phyloP scores from a whole-genome alignment of 1,140 invertebrate genomes.

The Vollenhovia emeryi region DNA sequence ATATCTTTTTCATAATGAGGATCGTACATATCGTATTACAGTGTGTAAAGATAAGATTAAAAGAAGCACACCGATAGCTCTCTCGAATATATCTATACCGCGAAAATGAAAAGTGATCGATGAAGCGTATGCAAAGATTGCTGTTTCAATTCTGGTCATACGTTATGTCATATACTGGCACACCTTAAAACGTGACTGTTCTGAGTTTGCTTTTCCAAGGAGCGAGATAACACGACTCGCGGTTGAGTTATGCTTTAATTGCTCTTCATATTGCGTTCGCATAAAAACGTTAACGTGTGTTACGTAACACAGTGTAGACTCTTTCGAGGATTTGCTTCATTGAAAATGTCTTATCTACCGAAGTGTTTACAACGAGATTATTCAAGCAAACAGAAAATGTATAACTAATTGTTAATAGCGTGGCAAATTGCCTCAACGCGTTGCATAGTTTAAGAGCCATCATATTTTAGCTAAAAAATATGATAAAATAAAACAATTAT shows the following conservation, averaged over 20 bases:
- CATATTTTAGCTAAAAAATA: background rate
- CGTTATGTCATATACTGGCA: background rate
- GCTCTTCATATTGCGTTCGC: background rate
- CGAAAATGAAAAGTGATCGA: conserved; percentile 7
- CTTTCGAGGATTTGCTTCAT: conserved; percentile 2
- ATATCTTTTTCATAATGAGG: background rate
- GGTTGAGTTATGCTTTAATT: background rate
- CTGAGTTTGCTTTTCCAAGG: background rate
- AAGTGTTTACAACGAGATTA: conserved; percentile 19
- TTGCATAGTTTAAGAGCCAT: no score
- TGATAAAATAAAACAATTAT: background rate
- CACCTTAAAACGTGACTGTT: conserved; percentile 8
- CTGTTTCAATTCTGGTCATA: background rate
- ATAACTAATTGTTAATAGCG: background rate
- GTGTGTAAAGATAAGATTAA: background rate
- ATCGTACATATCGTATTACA: background rate
- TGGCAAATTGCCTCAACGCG: background rate
- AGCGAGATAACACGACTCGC: conserved; percentile 2
- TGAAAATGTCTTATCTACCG: conserved; percentile 21
- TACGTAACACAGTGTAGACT: background rate
- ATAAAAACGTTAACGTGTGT: background rate
- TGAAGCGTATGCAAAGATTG: background rate
- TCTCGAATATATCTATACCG: background rate
- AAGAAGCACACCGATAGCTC: background rate
- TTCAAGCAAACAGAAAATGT: background rate